A percentile compares a stretch with the other conserved stretches of the same genome.
phyloP scores from a whole-genome alignment of 2,888 invertebrate genomes.

The Hermodice carunculata region DNA sequence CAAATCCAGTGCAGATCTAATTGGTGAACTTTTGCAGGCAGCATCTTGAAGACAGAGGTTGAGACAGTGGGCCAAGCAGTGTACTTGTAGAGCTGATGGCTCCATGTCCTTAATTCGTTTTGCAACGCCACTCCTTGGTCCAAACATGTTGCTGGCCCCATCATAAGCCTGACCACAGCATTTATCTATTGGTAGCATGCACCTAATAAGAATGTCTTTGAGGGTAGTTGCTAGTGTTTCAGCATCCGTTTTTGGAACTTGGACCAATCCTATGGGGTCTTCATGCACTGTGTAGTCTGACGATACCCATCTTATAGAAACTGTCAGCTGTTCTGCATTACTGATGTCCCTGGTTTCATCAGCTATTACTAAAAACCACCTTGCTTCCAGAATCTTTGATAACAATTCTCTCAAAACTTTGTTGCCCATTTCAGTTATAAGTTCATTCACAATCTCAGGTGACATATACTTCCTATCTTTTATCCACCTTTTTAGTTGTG shows the following conservation, averaged over 20 bases:
- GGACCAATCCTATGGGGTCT: not conserved
- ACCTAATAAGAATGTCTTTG: constrained; percentile 4
- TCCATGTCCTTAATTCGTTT: not conserved
- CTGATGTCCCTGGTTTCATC: not conserved
- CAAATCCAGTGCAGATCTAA: not conserved
- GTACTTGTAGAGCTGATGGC: constrained; percentile 4
- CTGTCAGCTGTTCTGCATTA: not conserved
- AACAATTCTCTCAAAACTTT: not conserved
- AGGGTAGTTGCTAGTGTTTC: not conserved
- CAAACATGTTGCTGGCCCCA: constrained; percentile 13
- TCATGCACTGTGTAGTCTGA: not conserved
- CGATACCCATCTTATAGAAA: not conserved
- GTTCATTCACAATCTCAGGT: not conserved
- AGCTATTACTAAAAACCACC: not conserved
- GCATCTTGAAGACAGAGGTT: constrained; percentile 4
- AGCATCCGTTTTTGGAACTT: not conserved
- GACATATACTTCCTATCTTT: not conserved
- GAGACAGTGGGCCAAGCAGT: constrained; percentile 7
- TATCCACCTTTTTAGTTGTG: not conserved
- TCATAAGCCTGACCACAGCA: constrained; percentile 17
- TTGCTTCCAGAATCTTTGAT: not conserved
- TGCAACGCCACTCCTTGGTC: constrained; percentile 8
- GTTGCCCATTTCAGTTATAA: not conserved
- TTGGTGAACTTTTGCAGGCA: not conserved
- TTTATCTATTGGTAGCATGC: not conserved